Evolutionary conservation across 2,113 vertebrate genomes (phyloP).

Genomic region (Melanocharis versteri): DNA sequence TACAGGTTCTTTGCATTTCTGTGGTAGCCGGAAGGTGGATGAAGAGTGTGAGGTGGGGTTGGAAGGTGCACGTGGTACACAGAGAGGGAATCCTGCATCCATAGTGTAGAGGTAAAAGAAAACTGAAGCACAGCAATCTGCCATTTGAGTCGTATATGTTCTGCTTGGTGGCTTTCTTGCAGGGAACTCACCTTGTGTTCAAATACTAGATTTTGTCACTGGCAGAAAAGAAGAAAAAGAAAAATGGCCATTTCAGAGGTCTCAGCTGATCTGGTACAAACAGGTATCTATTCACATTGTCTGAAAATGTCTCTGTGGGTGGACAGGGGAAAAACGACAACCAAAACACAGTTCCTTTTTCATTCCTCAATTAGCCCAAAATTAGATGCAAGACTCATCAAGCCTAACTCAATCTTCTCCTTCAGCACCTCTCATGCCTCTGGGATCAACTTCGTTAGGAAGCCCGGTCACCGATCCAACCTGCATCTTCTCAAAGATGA

Average conservation of each 20-base stretch:
- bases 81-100: background rate
- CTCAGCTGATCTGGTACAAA: background rate
- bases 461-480: background rate
- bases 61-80: accelerated
- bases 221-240: background rate
- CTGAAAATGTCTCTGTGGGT: background rate
- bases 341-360: background rate
- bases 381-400: background rate
- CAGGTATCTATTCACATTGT: background rate
- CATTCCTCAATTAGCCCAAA: background rate
- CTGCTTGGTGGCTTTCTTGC: background rate
- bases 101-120: background rate
- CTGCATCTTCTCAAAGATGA: background rate
- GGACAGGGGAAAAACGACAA: background rate
- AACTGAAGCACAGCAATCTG: background rate
- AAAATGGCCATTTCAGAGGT: background rate
- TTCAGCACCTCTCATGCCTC: background rate
- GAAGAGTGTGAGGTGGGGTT: background rate
- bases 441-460: background rate
- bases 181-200: background rate
- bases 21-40: background rate
- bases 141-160: background rate
- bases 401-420: background rate
- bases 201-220: background rate
- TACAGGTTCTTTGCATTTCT: background rate